These are phyloP conservation scores for Triplophysa bombifrons DNA, from an alignment of 2,797 vertebrate species.

Conservation along the genomic window DNA sequence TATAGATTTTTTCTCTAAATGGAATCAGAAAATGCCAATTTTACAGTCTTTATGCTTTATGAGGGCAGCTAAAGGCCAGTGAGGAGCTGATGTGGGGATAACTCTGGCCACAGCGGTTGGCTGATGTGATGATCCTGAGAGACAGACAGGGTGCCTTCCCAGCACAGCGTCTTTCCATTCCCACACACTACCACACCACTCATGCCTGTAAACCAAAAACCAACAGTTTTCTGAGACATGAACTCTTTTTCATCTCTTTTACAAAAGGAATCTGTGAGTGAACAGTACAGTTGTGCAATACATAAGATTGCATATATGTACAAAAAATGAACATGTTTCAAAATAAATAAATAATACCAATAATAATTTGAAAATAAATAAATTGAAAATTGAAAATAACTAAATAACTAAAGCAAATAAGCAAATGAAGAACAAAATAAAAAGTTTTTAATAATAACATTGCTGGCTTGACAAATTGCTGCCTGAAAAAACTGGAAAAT, in stretches of 20 bases:
- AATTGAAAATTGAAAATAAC: too few species aligned
- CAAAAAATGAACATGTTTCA: too few species aligned
- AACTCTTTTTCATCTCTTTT: constrained; percentile 15
- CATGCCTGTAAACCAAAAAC: constrained; percentile 51
- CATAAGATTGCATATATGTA: neutral
- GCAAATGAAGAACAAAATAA: too few species aligned
- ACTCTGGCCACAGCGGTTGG: constrained; percentile 23
- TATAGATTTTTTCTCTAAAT: neutral
- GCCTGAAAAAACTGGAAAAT: neutral
- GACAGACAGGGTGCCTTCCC: constrained; percentile 34
- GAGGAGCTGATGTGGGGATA: neutral
- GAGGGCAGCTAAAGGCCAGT: neutral
- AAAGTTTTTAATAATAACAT: neutral
- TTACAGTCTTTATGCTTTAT: neutral
- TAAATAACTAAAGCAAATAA: too few species aligned
- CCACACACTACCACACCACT: constrained; percentile 43
- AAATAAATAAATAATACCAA: too few species aligned
- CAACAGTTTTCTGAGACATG: constrained; percentile 34
- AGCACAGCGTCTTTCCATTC: constrained; percentile 11
- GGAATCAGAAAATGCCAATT: neutral
- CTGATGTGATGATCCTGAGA: constrained; percentile 25
- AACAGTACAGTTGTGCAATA: neutral
- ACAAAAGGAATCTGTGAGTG: constrained; percentile 9
- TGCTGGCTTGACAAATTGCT: neutral
- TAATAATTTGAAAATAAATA: neutral